Base-by-base conservation (phyloP, 2,888 invertebrate genomes). In the Limnephilus rhombicus region DNA sequence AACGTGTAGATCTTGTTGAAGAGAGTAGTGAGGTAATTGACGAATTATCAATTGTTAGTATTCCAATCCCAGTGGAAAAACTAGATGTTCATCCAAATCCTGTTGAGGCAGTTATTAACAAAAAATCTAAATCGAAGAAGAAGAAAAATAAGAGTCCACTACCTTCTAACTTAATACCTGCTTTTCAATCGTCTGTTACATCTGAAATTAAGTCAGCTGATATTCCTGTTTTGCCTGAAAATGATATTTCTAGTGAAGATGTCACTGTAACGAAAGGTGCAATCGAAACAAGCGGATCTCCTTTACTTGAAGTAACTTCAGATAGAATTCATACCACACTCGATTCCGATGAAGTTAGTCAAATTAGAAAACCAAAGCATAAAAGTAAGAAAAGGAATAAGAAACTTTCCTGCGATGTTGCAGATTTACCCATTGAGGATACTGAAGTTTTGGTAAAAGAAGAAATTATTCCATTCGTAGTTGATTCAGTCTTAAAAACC, bases 371-470 rank as follows among this genome's bases (percentile, higher is more conserved):
- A 34, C 13, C 29, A 82, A 80, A 31, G 82, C 80, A 82, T n/a
- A 37, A n/a, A 49, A 49, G n/a, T 29, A 82, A 81, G 82, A 90
- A 80, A 18, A 18, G 24, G 45, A 89, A 18, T 29, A 80, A 31
- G 68, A 68, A 68, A 68, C 68, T 68, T 9, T n/a, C 68, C 68
- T 68, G 68, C 9, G 68, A 68, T 31, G 45, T 93, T 37, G 93
- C 93, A 31, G 93, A 93, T 29, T 86, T 94, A 34, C 94, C 93
- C 1, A 93, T 93, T 7, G 94, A 94, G 85, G 85, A 94, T 94
- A 93, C 94, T 93, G 92, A 91, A 85, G 92, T 93, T 12, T 85
- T 94, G 45, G 94, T 94, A 91, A 94, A 94, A 85, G 91, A 94
- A 53, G 92, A 94, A 80, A 92, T 92, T 37, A 92, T 94, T n/a